Conservation (phyloP, 2,888 invertebrate species). For the Apamea sordens region DNA sequence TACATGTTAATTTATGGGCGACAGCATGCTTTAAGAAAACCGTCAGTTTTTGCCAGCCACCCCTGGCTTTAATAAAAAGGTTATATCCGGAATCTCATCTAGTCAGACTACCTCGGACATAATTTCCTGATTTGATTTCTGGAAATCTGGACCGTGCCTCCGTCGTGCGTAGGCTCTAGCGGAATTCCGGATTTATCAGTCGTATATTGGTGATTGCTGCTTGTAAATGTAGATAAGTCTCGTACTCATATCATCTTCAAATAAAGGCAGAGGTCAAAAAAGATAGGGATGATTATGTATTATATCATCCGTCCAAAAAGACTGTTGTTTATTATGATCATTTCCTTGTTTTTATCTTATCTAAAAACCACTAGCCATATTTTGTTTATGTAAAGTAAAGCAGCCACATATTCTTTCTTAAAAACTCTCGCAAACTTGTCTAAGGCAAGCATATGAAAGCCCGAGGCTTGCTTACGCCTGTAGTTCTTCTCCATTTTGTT, state of each 20-base stretch:
- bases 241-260: not conserved
- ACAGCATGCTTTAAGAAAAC: slow-evolving; percentile 7
- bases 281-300: not conserved
- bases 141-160: slow-evolving; percentile 8
- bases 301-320: slow-evolving; percentile 6
- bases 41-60: not conserved
- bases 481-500: slow-evolving; percentile 58
- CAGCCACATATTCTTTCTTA: slow-evolving; percentile 22
- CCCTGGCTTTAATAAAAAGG: slow-evolving; percentile 16
- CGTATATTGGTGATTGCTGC: not conserved
- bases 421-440: slow-evolving; percentile 41
- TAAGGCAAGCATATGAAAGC: slow-evolving; percentile 58
- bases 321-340: too few species aligned
- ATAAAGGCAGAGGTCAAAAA: not conserved
- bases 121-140: slow-evolving; percentile 40
- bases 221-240: not conserved
- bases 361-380: slow-evolving; percentile 7
- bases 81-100: slow-evolving; percentile 12
- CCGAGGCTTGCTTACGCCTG: slow-evolving; percentile 53
- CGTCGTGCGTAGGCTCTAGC: not conserved
- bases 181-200: slow-evolving; percentile 21
- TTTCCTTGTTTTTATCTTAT: not conserved
- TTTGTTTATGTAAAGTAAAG: slow-evolving; percentile 18
- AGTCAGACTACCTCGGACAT: not conserved
- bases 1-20: slow-evolving; percentile 31